phyloP scores from a whole-genome alignment of 2,888 invertebrate genomes.

The Caenorhabditis afra region DNA sequence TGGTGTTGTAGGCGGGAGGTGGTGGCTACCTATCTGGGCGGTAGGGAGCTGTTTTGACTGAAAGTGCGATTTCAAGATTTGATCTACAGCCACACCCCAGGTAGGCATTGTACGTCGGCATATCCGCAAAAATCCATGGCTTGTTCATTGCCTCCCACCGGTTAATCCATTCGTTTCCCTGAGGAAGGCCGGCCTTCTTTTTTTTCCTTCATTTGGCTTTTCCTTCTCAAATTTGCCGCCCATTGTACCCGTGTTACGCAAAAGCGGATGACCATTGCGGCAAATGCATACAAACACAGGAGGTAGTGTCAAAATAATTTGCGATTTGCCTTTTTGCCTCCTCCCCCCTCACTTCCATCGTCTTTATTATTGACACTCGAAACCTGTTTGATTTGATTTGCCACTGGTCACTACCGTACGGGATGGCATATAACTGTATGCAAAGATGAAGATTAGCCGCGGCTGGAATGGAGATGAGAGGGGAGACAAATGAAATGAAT shows the following conservation, averaged over 20 bases:
- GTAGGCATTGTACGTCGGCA: constrained; percentile 44
- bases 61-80: constrained; percentile 12
- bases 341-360: constrained; percentile 41
- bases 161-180: constrained; percentile 50
- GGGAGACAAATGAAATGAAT: constrained; percentile 13
- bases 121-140: constrained; percentile 56
- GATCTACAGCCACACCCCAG: constrained; percentile 45
- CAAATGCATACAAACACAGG: constrained; percentile 58
- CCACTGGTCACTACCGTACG: constrained; percentile 61
- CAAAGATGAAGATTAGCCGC: constrained; percentile 55
- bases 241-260: constrained; percentile 59
- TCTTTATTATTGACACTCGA: constrained; percentile 61
- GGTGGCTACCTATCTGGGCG: no score
- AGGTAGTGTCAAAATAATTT: constrained; percentile 62
- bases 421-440: constrained; percentile 59
- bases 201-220: constrained; percentile 38
- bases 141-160: constrained; percentile 59
- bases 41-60: neutral
- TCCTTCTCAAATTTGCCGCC: constrained; percentile 55
- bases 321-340: constrained; percentile 57
- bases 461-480: constrained; percentile 45
- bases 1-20: no score
- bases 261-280: constrained; percentile 60
- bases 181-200: constrained; percentile 57
- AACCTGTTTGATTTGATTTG: constrained; percentile 61